Evolutionary conservation across 2,113 vertebrate genomes (phyloP).

Genomic region (Aptenodytes forsteri): DNA sequence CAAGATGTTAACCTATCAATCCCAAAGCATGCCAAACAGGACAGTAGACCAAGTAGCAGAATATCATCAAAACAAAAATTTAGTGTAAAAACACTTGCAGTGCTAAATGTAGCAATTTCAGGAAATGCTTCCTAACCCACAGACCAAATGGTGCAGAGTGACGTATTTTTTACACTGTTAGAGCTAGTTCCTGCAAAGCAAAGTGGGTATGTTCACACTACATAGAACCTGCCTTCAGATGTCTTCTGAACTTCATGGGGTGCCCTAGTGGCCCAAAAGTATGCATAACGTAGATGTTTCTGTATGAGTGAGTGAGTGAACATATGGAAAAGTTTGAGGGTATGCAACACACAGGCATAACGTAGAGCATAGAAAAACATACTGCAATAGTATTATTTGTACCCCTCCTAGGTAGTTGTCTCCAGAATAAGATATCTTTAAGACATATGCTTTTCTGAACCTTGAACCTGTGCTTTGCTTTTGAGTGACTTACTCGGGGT

Average conservation of each 20-base stretch:
- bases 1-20: not conserved
- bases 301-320: not conserved
- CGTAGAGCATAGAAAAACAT: not conserved
- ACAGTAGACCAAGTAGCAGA: not conserved
- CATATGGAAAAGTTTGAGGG: not conserved
- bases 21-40: not conserved
- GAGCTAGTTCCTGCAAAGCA: not conserved
- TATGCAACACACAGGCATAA: not conserved
- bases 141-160: not conserved
- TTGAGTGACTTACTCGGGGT: not conserved
- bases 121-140: not conserved
- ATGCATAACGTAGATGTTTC: too few relatives aligned
- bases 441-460: not conserved
- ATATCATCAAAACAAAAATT: not conserved
- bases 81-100: not conserved
- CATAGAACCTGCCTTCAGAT: not conserved
- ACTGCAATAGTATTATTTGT: not conserved
- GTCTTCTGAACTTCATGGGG: not conserved
- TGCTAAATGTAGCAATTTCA: not conserved
- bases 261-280: not conserved
- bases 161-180: not conserved
- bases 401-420: not conserved
- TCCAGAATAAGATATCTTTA: not conserved
- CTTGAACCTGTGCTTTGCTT: not conserved
- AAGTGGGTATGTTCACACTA: not conserved